These are phyloP conservation scores for Dorcus hopei DNA, from an alignment of 2,888 invertebrate genomes.

Conservation along the genomic window DNA sequence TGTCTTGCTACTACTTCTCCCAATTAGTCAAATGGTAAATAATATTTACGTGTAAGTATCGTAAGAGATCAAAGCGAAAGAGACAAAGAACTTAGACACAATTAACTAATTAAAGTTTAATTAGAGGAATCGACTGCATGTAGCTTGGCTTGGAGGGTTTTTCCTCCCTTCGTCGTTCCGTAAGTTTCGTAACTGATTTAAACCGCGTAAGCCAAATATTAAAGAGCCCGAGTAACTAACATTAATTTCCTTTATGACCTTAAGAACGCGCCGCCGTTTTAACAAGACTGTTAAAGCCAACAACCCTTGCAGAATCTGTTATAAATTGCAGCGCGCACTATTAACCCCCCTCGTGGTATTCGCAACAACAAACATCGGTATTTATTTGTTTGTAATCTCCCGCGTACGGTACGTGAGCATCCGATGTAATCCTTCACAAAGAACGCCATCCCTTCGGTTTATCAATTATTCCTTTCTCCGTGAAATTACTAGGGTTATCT, in stretches of 20 bases:
- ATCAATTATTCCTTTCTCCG: slow-evolving; percentile 41
- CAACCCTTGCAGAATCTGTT: slow-evolving; percentile 25
- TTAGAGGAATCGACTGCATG: too few species aligned
- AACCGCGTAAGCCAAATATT: too few species aligned
- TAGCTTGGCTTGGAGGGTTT: too few species aligned
- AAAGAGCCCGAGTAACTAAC: background rate
- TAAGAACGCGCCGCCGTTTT: slow-evolving; percentile 21
- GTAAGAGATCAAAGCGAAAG: too few species aligned
- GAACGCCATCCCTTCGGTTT: slow-evolving; percentile 22
- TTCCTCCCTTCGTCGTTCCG: too few species aligned
- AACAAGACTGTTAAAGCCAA: slow-evolving; percentile 23
- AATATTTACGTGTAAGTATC: too few species aligned
- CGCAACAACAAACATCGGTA: slow-evolving; percentile 27
- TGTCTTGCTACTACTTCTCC: too few species aligned
- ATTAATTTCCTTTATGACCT: background rate
- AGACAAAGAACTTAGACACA: too few species aligned
- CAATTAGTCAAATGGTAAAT: too few species aligned
- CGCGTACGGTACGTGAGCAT: slow-evolving; percentile 13
- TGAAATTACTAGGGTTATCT: slow-evolving; percentile 41
- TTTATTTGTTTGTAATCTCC: slow-evolving; percentile 30
- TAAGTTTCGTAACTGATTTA: too few species aligned
- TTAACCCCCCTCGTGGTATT: slow-evolving; percentile 25
- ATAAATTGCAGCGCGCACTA: slow-evolving; percentile 29
- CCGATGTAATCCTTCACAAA: slow-evolving; percentile 2
- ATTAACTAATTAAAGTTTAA: too few species aligned